Conservation (phyloP, 1,140 invertebrate species). For the Drosophila bocqueti region DNA sequence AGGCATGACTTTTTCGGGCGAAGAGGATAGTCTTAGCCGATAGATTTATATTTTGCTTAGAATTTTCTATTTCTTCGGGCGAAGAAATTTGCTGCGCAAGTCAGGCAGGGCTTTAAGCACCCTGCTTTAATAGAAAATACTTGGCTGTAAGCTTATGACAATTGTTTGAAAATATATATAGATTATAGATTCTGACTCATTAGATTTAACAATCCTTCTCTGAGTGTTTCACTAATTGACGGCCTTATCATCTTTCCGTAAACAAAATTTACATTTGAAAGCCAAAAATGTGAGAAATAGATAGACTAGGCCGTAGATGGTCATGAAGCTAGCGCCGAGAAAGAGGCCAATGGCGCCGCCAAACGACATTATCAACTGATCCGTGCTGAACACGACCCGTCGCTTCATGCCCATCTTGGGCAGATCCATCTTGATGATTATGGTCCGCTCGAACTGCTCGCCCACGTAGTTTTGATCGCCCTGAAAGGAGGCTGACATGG, state of each 20-base stretch:
- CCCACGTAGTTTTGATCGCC: constrained; percentile 36
- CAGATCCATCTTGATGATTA: constrained; percentile 62
- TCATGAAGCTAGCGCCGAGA: constrained; percentile 82
- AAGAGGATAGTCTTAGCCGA: too few species aligned
- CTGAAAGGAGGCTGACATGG: constrained; percentile 15
- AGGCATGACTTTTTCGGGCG: too few species aligned
- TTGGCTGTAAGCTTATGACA: too few species aligned
- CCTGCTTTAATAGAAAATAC: too few species aligned
- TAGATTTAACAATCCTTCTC: neutral
- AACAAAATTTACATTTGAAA: constrained; percentile 46
- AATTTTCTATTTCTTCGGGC: too few species aligned
- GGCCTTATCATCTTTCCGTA: neutral
- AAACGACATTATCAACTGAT: constrained; percentile 79
- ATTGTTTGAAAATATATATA: too few species aligned
- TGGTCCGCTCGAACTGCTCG: constrained; percentile 65
- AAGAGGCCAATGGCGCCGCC: constrained; percentile 79
- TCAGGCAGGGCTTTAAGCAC: too few species aligned
- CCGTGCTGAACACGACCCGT: constrained; percentile 76
- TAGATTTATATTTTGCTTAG: too few species aligned
- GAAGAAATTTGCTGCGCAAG: too few species aligned
- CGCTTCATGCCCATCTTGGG: constrained; percentile 78
- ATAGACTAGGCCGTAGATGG: constrained; percentile 63
- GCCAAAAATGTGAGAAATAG: constrained; percentile 49
- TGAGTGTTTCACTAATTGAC: neutral
- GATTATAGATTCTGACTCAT: neutral